phyloP scores from a whole-genome alignment of 1,140 invertebrate species.

The Camponotus pennsylvanicus region DNA sequence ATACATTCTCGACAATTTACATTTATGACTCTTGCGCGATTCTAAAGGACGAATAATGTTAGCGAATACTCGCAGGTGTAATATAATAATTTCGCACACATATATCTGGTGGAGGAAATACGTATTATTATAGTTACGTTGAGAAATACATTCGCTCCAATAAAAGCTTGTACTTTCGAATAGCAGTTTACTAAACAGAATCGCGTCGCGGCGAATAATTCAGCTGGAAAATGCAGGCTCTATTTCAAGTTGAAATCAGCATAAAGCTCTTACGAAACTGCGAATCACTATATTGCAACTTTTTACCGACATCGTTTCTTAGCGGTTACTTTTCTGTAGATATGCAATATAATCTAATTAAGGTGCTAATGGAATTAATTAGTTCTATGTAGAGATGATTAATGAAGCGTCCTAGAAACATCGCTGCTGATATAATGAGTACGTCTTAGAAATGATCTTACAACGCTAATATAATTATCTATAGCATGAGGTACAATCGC shows the following conservation, averaged over 20 bases:
- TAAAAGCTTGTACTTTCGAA: slow-evolving; percentile 17
- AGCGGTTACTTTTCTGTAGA: neutral
- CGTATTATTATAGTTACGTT: slow-evolving; percentile 1
- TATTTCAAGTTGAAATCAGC: slow-evolving; percentile 19
- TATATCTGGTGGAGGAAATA: neutral
- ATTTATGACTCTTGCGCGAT: neutral
- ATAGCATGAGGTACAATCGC: neutral
- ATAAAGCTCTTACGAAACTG: slow-evolving; percentile 43
- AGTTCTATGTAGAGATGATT: neutral
- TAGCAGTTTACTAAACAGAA: slow-evolving; percentile 36
- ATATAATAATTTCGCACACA: slow-evolving; percentile 20
- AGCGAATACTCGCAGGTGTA: slow-evolving; percentile 25
- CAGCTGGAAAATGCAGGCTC: neutral
- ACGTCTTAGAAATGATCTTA: neutral
- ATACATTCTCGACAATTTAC: neutral
- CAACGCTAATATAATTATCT: slow-evolving; percentile 3
- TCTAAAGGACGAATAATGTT: neutral
- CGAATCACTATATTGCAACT: neutral
- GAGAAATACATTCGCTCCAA: neutral
- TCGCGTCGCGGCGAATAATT: neutral
- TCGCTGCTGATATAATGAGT: neutral
- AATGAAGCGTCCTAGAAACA: neutral
- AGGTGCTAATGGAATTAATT: slow-evolving; percentile 1
- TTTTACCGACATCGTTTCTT: neutral
- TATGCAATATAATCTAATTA: neutral